phyloP scores from a whole-genome alignment of 2,113 vertebrate genomes.

The Amia ocellicauda region DNA sequence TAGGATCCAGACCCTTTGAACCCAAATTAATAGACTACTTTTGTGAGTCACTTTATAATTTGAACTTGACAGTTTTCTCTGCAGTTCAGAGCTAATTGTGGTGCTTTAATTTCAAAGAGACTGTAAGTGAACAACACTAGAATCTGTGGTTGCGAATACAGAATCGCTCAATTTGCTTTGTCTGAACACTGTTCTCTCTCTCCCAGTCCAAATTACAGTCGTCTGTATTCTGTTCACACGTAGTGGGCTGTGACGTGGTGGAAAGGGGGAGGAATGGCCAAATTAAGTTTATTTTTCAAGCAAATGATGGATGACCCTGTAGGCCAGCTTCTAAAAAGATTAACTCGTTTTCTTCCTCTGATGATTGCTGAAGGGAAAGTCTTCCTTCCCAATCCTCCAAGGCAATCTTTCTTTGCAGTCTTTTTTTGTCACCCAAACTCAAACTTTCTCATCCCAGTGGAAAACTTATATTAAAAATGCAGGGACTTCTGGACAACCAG shows the following conservation, averaged over 20 bases:
- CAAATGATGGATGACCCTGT: constrained; percentile 54
- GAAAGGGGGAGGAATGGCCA: not conserved
- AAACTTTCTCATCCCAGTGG: constrained; percentile 40
- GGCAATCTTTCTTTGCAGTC: constrained; percentile 61
- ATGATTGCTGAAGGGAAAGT: constrained; percentile 53
- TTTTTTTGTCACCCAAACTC: not conserved
- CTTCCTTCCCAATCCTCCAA: constrained; percentile 57
- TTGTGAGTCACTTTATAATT: constrained; percentile 42
- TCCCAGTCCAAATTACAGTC: constrained; percentile 26
- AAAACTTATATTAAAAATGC: constrained; percentile 65
- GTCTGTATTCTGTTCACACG: constrained; percentile 20
- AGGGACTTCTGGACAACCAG: constrained; percentile 22
- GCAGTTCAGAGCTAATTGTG: constrained; percentile 46
- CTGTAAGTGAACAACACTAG: constrained; percentile 47
- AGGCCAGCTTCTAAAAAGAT: constrained; percentile 63
- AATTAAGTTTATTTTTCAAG: constrained; percentile 18
- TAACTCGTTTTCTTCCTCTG: constrained; percentile 54
- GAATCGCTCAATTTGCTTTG: constrained; percentile 32
- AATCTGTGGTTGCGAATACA: constrained; percentile 44
- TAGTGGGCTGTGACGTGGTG: constrained; percentile 14
- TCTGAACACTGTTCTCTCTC: constrained; percentile 20
- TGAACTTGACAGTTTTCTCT: constrained; percentile 40
- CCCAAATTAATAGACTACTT: constrained; percentile 51
- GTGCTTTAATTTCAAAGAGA: constrained; percentile 50
- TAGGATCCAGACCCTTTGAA: constrained; percentile 42